Conservation (phyloP, 2,113 vertebrate species). For the Sander vitreus region DNA sequence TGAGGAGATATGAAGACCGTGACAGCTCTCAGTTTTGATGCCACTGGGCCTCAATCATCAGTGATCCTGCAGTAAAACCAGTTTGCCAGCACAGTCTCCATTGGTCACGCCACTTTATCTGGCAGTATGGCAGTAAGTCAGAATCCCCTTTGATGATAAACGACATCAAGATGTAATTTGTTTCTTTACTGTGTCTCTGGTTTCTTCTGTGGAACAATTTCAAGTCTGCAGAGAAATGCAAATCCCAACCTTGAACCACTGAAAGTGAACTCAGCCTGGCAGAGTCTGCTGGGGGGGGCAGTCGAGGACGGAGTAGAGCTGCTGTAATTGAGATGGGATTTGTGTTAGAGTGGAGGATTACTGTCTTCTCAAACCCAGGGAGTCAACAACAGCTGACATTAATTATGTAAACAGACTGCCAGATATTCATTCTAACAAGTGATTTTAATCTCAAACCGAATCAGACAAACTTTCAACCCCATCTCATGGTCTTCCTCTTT, state of each 20-base stretch:
- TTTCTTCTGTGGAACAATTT: constrained; percentile 31
- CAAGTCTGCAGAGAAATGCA: neutral
- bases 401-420: constrained; percentile 30
- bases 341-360: constrained; percentile 43
- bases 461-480: neutral
- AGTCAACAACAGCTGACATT: constrained; percentile 52
- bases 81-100: neutral
- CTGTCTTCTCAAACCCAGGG: constrained; percentile 26
- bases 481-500: neutral
- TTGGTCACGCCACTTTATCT: constrained; percentile 15
- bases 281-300: too few species aligned
- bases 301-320: neutral
- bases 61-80: neutral
- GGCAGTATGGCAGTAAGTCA: constrained; percentile 10
- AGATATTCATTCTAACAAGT: neutral
- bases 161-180: constrained; percentile 21
- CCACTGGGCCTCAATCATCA: neutral
- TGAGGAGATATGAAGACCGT: neutral
- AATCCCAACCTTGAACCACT: neutral
- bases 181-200: constrained; percentile 28
- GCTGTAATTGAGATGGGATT: constrained; percentile 59
- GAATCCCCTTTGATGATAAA: constrained; percentile 32
- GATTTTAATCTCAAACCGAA: neutral
- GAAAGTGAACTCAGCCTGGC: constrained; percentile 5
- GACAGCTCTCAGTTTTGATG: neutral